phyloP scores from a whole-genome alignment of 1,140 invertebrate genomes.

The Drosophila micromelanica region DNA sequence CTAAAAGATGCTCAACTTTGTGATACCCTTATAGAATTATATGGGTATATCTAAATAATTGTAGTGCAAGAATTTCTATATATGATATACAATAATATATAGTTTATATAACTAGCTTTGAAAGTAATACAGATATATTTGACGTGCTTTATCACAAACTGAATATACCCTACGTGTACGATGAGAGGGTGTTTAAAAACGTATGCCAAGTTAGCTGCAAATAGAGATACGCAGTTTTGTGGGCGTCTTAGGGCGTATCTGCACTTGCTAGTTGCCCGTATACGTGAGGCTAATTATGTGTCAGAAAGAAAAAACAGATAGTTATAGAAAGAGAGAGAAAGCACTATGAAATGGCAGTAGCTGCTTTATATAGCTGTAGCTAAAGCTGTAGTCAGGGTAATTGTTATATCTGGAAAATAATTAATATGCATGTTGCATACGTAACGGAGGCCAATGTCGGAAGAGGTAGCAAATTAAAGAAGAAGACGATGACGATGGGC shows the following conservation, averaged over 20 bases:
- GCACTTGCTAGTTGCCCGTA: constrained; percentile 44
- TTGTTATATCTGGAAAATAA: constrained; percentile 43
- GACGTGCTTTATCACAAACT: too few relatives aligned
- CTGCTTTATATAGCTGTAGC: not conserved
- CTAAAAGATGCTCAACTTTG: not conserved
- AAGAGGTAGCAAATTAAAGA: constrained; percentile 36
- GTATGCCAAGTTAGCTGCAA: constrained; percentile 36
- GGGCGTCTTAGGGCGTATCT: constrained; percentile 42
- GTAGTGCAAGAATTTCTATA: too few relatives aligned
- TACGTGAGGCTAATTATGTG: constrained; percentile 74
- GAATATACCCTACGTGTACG: not conserved
- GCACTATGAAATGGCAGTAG: constrained; percentile 42
- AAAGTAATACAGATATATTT: too few relatives aligned
- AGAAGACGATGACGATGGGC: not conserved
- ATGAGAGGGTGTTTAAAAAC: constrained; percentile 23
- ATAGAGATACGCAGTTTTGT: constrained; percentile 39
- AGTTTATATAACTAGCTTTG: too few relatives aligned
- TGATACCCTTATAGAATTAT: not conserved
- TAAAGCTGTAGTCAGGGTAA: constrained; percentile 10
- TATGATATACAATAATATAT: too few relatives aligned
- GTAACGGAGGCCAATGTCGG: constrained; percentile 17
- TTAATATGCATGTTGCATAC: constrained; percentile 49
- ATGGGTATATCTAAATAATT: too few relatives aligned
- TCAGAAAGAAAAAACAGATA: constrained; percentile 18
- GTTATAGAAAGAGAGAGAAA: constrained; percentile 27